These are phyloP conservation scores for Dastarcus helophoroides DNA, from an alignment of 2,888 invertebrate species.

Conservation along the genomic window DNA sequence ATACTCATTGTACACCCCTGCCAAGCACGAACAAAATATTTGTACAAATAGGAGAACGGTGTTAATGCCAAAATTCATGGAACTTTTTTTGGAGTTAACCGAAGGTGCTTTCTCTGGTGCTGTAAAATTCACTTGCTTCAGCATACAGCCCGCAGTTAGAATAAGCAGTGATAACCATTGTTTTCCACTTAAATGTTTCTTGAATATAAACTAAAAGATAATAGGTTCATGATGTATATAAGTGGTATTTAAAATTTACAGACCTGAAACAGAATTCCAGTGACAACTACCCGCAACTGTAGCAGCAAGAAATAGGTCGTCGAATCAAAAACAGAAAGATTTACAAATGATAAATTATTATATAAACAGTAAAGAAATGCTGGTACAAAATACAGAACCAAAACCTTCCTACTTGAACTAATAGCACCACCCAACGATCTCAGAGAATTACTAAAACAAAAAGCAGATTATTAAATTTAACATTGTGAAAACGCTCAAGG, in stretches of 20 bases:
- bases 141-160: conserved; percentile 79
- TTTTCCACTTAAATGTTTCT: conserved; percentile 61
- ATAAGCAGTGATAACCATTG: conserved; percentile 88
- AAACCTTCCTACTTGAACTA: conserved; percentile 48
- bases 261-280: conserved; percentile 87
- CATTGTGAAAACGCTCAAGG: no score
- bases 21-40: conserved; percentile 84
- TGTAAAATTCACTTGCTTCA: conserved; percentile 65
- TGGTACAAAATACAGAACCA: conserved; percentile 79
- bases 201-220: conserved; percentile 66
- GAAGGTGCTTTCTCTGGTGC: conserved; percentile 12
- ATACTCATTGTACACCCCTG: conserved; percentile 94
- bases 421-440: conserved; percentile 46
- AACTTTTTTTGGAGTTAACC: conserved; percentile 31
- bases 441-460: conserved; percentile 48
- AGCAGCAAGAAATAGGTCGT: conserved; percentile 86
- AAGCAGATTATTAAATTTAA: conserved; percentile 15
- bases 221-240: conserved; percentile 10
- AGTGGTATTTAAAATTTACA: conserved; percentile 11
- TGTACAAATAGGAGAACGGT: conserved; percentile 60
- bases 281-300: conserved; percentile 85
- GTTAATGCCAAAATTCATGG: conserved; percentile 45
- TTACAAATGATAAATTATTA: conserved; percentile 87
- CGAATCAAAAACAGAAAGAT: conserved; percentile 84
- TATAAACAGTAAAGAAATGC: conserved; percentile 86